Evolutionary conservation across 2,797 vertebrate species (phyloP), one percentile per base, ranked within the genome.

Genomic region (Hyperoplus lanceolatus): DNA sequence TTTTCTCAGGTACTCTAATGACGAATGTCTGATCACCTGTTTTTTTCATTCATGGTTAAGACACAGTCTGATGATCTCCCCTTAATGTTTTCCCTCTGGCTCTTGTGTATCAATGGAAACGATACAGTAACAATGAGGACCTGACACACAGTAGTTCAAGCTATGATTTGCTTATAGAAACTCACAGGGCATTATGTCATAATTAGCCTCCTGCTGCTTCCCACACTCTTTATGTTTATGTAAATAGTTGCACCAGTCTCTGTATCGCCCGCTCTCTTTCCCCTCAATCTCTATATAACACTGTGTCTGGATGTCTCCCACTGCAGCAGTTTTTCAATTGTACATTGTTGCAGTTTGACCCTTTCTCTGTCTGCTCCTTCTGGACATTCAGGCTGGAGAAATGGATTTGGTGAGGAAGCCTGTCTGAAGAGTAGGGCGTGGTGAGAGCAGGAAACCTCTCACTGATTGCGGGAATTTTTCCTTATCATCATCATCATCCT

Each of bases 161-260:
- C 59, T 68, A 13, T 60, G 68, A 68, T 84, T 86, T 89, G 60
- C 76, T 48, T 85, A 59, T 39, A 41, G 57, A 41, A 88, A 81
- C 55, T 72, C 46, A 15, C 39, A 56, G n/a, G 66, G 55, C 43
- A 77, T 85, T 81, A 64, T 86, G 73, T 90, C 79, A 89, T 70
- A 72, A 84, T 84, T 77, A 79, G 80, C 78, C 77, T 90, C 50
- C 63, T 75, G 63, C 82, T 82, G 46, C 81, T 73, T 89, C 86
- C 85, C 85, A 85, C 87, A 76, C 77, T 83, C 10, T 14, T 81
- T 75, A 61, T 89, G 76, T 83, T 81, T 79, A 88, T 91, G 80
- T 88, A 85, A 90, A 91, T 79, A 59, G 69, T 64, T 87, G 75
- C 85, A 83, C 57, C 83, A 84, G 80, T 74, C 79, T 77, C 59